Conservation (phyloP, 2,113 vertebrate genomes). For the Scomber japonicus region DNA sequence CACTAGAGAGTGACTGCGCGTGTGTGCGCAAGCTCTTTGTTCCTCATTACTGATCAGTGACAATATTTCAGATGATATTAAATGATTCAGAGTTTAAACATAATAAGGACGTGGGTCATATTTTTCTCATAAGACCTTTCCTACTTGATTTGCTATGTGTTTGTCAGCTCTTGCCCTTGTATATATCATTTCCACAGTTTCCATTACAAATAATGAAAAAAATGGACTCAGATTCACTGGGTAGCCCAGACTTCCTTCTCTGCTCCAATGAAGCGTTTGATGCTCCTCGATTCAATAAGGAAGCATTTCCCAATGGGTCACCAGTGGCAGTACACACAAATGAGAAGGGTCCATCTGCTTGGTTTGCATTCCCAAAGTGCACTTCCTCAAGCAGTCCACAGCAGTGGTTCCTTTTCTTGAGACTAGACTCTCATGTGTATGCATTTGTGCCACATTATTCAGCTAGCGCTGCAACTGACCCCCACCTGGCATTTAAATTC, state of each 20-base stretch:
- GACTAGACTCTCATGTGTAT: constrained; percentile 85
- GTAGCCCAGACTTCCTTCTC: constrained; percentile 73
- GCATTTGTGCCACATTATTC: constrained; percentile 89
- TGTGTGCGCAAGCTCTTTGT: constrained; percentile 14
- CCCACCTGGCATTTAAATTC: constrained; percentile 90
- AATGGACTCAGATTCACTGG: constrained; percentile 67
- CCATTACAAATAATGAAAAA: constrained; percentile 61
- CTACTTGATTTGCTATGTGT: constrained; percentile 36
- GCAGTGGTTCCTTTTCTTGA: constrained; percentile 57
- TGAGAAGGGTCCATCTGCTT: constrained; percentile 84
- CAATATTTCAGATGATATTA: constrained; percentile 40
- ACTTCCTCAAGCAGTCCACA: constrained; percentile 78
- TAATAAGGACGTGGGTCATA: constrained; percentile 14
- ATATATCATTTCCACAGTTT: constrained; percentile 45
- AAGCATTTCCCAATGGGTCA: constrained; percentile 84
- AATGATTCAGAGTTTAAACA: constrained; percentile 27
- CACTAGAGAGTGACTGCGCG: too few species aligned
- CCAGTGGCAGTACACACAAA: constrained; percentile 82
- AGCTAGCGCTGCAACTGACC: constrained; percentile 88
- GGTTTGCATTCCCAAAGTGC: constrained; percentile 82
- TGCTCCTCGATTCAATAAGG: constrained; percentile 82
- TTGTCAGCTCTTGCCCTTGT: constrained; percentile 32
- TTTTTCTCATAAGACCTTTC: constrained; percentile 14
- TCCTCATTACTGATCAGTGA: constrained; percentile 44
- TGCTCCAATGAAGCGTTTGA: constrained; percentile 84